Conservation (phyloP, 2,797 vertebrate species). For the Anableps anableps region DNA sequence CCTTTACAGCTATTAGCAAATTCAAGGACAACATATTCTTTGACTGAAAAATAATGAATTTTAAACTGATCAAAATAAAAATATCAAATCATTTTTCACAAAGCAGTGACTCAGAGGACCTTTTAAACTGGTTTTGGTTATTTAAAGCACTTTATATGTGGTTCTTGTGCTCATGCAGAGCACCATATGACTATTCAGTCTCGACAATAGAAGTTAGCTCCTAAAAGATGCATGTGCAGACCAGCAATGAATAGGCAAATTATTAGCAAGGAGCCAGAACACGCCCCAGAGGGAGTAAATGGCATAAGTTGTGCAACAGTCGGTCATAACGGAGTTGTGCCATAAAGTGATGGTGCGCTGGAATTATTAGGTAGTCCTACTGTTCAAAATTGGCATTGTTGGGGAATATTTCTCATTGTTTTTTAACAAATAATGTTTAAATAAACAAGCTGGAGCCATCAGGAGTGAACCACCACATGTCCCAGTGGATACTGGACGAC, state of each 20-base stretch:
- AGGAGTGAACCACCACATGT: too few relatives aligned
- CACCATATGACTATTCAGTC: neutral
- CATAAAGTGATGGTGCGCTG: too few relatives aligned
- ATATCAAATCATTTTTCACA: conserved; percentile 5
- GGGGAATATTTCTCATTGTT: too few relatives aligned
- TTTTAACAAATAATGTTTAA: too few relatives aligned
- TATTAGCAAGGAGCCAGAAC: neutral
- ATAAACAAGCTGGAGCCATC: too few relatives aligned
- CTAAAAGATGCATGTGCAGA: neutral
- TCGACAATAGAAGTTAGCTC: neutral
- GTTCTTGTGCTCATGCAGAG: neutral
- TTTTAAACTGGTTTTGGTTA: neutral
- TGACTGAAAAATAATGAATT: neutral
- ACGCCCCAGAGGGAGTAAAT: too few relatives aligned
- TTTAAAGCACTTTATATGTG: neutral
- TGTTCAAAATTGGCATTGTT: too few relatives aligned
- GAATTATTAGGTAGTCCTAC: too few relatives aligned
- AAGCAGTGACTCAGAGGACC: neutral
- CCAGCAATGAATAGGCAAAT: neutral
- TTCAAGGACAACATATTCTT: conserved; percentile 1
- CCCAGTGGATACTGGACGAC: too few relatives aligned
- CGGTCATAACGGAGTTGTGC: too few relatives aligned
- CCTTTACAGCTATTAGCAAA: neutral
- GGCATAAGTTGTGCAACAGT: neutral
- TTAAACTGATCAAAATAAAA: conserved; percentile 40